phyloP scores from a whole-genome alignment of 2,113 vertebrate genomes.

The Lasiurus borealis region DNA sequence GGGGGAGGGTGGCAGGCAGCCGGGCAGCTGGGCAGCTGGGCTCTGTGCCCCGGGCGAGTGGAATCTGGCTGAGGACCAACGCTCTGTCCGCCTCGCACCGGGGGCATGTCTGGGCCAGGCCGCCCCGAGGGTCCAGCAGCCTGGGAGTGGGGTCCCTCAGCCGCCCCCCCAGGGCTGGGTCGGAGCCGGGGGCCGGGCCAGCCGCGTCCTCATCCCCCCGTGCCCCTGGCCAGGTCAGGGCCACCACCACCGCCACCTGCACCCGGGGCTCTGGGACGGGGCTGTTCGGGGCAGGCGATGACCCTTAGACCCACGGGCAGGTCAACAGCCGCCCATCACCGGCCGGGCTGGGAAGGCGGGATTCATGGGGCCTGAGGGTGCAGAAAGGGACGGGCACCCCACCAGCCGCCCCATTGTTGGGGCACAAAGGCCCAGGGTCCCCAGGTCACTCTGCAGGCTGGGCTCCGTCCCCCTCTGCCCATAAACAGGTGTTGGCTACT shows the following conservation, averaged over 20 bases:
- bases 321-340: background rate
- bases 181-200: too few relatives aligned
- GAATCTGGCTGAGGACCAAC: background rate
- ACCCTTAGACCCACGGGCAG: background rate
- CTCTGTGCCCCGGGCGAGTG: too few relatives aligned
- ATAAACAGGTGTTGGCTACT: background rate
- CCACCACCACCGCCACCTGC: slow-evolving; percentile 12
- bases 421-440: background rate
- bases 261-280: background rate
- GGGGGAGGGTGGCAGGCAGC: too few relatives aligned
- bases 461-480: background rate
- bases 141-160: background rate
- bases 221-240: background rate
- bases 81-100: background rate
- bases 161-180: too few relatives aligned
- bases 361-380: background rate
- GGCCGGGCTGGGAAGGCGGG: background rate
- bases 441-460: background rate
- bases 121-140: background rate
- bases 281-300: slow-evolving; percentile 21
- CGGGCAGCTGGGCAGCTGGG: background rate
- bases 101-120: background rate
- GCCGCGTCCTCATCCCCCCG: background rate
- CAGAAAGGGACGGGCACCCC: background rate
- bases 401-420: background rate